Base-by-base conservation (phyloP, 2,888 invertebrate species). In the Thecocarcelia acutangulata region DNA sequence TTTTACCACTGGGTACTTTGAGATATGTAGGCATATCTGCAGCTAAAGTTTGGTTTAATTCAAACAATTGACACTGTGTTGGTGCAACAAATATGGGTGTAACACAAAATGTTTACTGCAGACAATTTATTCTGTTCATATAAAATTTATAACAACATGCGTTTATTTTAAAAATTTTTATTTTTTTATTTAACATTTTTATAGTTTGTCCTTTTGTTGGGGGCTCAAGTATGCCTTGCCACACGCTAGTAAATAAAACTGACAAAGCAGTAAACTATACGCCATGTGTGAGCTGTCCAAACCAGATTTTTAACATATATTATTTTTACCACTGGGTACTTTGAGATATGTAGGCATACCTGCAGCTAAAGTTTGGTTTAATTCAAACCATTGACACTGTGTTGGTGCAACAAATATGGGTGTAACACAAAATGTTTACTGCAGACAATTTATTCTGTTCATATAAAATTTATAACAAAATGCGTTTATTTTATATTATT, bases 381-480 rank as follows among this genome's bases (percentile, higher is more conserved):
- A 17, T 37, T 37, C 5, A 15, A 24, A 12, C 17, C 40, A 56
- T 37, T 15, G 40, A 61, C 59, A 50, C 15, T 50, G 48, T 59
- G 44, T 37, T 59, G 61, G 24, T 56, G 70, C 63, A 70, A 70
- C 69, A 77, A 63, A 63, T 64, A 42, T 70, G 70, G 70, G 77
- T 50, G 77, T 78, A 50, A 19, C 24, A 64, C 56, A 52, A 58
- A 70, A 78, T 63, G 56, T 70, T 70, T 78, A 64, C 70, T 78
- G 70, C 70, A 78, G 77, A 78, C 64, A 78, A 78, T 78, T 78
- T 70, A 72, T 78, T 76, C 54, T 76, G 61, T 76, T 69, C 69
- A 40, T 40, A 74, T 56, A 40, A 66, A 48, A 58, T 58, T 74
- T 74, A 74, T 48, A 74, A 37, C 24, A 64, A 74, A 74, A 74